phyloP scores from a whole-genome alignment of 2,113 vertebrate species.

The Neotragus moschatus region DNA sequence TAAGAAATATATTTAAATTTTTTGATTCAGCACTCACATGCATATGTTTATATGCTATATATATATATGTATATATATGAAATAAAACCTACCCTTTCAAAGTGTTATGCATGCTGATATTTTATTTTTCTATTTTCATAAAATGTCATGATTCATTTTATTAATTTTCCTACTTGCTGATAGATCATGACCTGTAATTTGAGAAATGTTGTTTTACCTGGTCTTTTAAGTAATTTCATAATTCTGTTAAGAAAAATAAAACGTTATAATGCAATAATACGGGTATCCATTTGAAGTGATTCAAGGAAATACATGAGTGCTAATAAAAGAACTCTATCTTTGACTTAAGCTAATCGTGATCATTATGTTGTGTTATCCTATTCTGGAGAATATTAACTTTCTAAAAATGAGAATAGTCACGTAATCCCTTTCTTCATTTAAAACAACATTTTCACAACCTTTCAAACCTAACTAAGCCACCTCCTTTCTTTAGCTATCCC shows the following conservation, averaged over 20 bases:
- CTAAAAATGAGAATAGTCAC: not conserved
- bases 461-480: constrained; percentile 26
- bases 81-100: not conserved
- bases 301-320: not conserved
- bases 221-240: not conserved
- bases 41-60: not conserved
- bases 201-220: not conserved
- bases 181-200: not conserved
- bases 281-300: not conserved
- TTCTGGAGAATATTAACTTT: constrained; percentile 18
- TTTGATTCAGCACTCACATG: not conserved
- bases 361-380: not conserved
- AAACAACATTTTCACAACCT: not conserved
- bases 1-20: not conserved
- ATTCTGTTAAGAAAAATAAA: not conserved
- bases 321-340: not conserved
- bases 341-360: not conserved
- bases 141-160: constrained; percentile 10
- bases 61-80: not conserved
- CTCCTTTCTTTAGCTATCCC: not conserved
- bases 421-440: not conserved
- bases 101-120: not conserved
- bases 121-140: constrained; percentile 26
- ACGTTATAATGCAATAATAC: not conserved
- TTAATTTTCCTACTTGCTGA: not conserved